A percentile compares a stretch with the other conserved stretches of the same genome.
These are phyloP conservation scores for Fragum whitleyi DNA, from an alignment of 2,888 invertebrate genomes.

Conservation along the genomic window DNA sequence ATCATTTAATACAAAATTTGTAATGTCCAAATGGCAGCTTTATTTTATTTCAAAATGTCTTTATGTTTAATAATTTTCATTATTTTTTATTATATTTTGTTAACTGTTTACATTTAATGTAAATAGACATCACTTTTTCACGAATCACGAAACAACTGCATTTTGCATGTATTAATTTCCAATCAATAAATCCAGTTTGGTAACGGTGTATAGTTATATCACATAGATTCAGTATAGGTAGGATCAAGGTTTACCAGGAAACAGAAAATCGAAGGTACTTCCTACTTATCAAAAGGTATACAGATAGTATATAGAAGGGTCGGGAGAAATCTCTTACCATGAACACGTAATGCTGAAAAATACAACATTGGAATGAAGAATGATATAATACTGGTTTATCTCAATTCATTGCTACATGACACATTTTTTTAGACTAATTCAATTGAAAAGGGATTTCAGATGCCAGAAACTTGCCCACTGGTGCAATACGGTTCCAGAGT, in stretches of 20 bases:
- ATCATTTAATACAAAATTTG: too few relatives aligned
- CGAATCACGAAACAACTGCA: neutral
- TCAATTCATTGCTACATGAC: neutral
- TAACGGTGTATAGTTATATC: neutral
- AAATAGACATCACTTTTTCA: too few relatives aligned
- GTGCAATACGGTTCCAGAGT: too few relatives aligned
- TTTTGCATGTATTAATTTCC: neutral
- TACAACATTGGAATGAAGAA: neutral
- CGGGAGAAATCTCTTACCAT: neutral
- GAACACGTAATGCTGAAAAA: neutral
- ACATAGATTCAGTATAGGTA: neutral
- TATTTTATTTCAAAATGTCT: too few relatives aligned
- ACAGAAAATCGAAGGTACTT: constrained; percentile 21
- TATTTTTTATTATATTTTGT: too few relatives aligned
- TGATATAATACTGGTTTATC: neutral
- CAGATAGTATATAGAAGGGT: constrained; percentile 12
- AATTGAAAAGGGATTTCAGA: too few relatives aligned
- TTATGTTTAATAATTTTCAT: too few relatives aligned
- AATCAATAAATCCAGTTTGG: neutral
- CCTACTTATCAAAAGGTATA: constrained; percentile 18
- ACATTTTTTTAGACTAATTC: too few relatives aligned
- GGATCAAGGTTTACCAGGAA: neutral
- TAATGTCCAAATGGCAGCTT: too few relatives aligned
- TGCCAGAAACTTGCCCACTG: too few relatives aligned
- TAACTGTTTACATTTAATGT: too few relatives aligned